These are phyloP conservation scores for Elysia chlorotica DNA, from an alignment of 1,140 invertebrate genomes.

Conservation along the genomic window DNA sequence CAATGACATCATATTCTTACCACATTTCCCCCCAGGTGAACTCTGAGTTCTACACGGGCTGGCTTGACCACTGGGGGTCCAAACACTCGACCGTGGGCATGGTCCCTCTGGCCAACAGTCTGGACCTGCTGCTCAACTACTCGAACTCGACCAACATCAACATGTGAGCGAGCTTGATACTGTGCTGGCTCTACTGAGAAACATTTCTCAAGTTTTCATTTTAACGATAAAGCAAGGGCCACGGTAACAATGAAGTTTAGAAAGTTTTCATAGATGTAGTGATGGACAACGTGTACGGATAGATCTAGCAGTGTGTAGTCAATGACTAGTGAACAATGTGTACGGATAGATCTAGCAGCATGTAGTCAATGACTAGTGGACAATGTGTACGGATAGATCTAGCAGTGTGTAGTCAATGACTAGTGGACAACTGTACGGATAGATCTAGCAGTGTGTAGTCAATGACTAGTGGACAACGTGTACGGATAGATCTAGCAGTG, in stretches of 20 bases:
- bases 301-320: no score
- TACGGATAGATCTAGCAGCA: no score
- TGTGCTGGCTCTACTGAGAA: background rate
- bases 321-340: no score
- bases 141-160: constrained; percentile 76
- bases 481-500: no score
- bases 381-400: no score
- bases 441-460: no score
- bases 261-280: no score
- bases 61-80: constrained; percentile 85
- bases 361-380: no score
- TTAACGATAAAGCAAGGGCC: background rate
- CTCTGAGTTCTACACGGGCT: constrained; percentile 87
- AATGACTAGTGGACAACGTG: no score
- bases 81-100: constrained; percentile 67
- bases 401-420: no score
- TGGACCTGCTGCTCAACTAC: constrained; percentile 74
- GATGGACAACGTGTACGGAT: no score
- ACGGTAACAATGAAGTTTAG: background rate
- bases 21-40: constrained; percentile 70
- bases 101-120: constrained; percentile 65
- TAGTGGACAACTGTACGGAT: no score
- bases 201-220: background rate
- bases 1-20: background rate
- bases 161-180: constrained; percentile 70